Evolutionary conservation across 2,113 vertebrate genomes (phyloP).

Genomic region (Balaeniceps rex): DNA sequence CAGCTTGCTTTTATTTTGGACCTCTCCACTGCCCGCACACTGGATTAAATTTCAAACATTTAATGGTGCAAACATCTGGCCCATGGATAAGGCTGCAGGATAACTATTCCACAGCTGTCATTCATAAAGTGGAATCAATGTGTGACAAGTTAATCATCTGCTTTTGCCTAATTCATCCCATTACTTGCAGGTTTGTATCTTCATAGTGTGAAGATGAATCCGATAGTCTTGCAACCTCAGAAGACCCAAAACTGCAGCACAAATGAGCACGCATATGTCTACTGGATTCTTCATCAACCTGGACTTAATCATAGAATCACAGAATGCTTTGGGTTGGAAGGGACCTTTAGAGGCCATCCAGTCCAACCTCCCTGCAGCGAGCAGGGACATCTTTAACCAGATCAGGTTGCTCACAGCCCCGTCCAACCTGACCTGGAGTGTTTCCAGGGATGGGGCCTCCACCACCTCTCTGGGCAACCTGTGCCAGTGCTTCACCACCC

Average conservation of each 20-base stretch:
- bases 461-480: too few species aligned
- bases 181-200: background rate
- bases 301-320: too few species aligned
- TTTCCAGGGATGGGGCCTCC: too few species aligned
- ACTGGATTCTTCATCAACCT: background rate
- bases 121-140: background rate
- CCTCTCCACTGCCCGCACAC: background rate
- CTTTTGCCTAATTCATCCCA: background rate
- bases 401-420: too few species aligned
- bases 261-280: accelerated
- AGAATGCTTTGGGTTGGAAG: too few species aligned
- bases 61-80: background rate
- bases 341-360: too few species aligned
- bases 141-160: background rate
- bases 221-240: background rate
- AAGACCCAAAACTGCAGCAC: background rate
- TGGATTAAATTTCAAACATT: background rate
- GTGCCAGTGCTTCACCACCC: too few species aligned
- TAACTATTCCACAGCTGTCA: background rate
- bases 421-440: too few species aligned
- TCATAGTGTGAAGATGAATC: background rate
- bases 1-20: background rate
- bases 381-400: too few species aligned
- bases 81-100: background rate
- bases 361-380: too few species aligned